Evolutionary conservation across 1,140 invertebrate species (phyloP).

Genomic region (Lineus longissimus): DNA sequence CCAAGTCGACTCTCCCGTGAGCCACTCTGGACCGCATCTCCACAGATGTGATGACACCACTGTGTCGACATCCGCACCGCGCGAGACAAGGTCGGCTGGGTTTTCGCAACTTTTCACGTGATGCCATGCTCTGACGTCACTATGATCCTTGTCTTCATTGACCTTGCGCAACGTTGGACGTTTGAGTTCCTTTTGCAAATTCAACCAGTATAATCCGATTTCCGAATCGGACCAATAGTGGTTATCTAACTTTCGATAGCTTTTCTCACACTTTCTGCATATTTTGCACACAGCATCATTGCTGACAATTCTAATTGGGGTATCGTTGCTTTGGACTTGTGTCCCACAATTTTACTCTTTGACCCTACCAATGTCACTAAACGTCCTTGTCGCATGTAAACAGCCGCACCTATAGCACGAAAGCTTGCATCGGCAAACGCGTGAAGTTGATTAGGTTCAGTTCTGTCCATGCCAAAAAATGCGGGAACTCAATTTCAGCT

Average conservation of each 20-base stretch:
- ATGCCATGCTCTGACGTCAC: background rate
- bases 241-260: background rate
- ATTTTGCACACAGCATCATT: background rate
- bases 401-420: background rate
- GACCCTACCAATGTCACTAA: background rate
- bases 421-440: background rate
- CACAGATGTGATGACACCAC: background rate
- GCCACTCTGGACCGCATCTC: background rate
- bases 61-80: background rate
- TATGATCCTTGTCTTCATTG: background rate
- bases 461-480: background rate
- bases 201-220: constrained; percentile 1
- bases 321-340: background rate
- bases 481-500: background rate
- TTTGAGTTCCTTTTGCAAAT: constrained; percentile 3
- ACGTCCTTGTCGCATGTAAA: background rate
- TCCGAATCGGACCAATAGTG: background rate
- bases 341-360: background rate
- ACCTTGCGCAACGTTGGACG: background rate
- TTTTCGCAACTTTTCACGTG: background rate
- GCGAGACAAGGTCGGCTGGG: background rate
- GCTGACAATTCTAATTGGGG: background rate
- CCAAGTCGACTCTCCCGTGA: background rate
- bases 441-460: background rate
- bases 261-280: background rate